Base-by-base conservation (phyloP, 2,888 invertebrate genomes). In the Dryocosmus kuriphilus region DNA sequence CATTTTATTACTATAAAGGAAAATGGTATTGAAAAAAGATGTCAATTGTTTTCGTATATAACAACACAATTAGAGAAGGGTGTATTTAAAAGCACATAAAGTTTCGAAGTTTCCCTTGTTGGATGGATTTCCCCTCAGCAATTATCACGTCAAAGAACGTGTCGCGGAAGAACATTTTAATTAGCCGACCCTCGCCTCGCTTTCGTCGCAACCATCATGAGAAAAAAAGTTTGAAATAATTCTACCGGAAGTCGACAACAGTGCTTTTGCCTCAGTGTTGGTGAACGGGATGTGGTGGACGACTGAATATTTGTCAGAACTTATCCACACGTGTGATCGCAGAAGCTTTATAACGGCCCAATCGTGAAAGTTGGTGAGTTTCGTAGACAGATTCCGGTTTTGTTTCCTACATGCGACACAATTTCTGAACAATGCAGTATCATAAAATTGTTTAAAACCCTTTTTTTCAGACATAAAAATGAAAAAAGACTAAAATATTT, bases 261-360 rank as follows among this genome's bases (percentile, higher is more conserved):
- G 14, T 22, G 9, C 55, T 14, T 57, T 57, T 57, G 11, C 11
- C 24, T 24, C 3, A 8, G 51, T 51, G 51, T 8, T 51, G 57
- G 30, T 61, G 27, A 38, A 55, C 27, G 0, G 67, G 46, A n/a
- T 57, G 51, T 38, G n/a, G 61, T 57, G 71, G 74, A 71, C 75
- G 80, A 80, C 80, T 63, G 85, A 83, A 83, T 83, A 84, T 86
- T 86, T 85, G 85, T 85, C 85, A 79, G 79, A 82, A 82, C 80
- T 87, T 83, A 86, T 86, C 85, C 81, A 80, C 74, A 82, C 82
- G 78, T 84, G 86, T 84, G 82, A 86, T 87, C 84, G 78, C 77
- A 79, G 79, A 76, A 63, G 81, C 77, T 81, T 83, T 57, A 57
- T 81, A 82, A 82, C 81, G 76, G 79, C 79, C 76, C 79, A 77